Conservation (phyloP, 2,797 vertebrate species). For the Poeciliopsis turneri region DNA sequence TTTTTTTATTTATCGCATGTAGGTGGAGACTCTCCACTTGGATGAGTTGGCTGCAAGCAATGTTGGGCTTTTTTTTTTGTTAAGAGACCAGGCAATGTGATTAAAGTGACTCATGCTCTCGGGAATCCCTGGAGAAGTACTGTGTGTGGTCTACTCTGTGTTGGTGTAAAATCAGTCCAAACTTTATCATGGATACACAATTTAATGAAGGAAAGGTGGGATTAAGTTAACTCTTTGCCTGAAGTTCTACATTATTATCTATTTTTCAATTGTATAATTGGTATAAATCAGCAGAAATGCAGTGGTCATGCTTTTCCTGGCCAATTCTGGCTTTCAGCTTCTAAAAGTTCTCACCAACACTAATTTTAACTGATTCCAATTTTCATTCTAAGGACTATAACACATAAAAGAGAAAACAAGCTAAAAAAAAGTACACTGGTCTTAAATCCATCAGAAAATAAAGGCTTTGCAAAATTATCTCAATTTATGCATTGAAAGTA, state of each 20-base stretch:
- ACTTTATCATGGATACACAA: constrained; percentile 14
- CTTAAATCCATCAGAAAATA: background rate
- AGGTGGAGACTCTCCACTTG: constrained; percentile 43
- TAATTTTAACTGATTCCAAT: background rate
- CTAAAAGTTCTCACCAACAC: background rate
- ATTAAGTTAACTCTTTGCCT: constrained; percentile 2
- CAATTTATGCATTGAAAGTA: background rate
- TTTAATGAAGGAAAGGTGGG: background rate
- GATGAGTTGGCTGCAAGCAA: constrained; percentile 41
- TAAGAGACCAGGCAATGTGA: constrained; percentile 37
- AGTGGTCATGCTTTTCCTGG: background rate
- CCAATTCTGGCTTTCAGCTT: background rate
- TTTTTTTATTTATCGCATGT: constrained; percentile 28
- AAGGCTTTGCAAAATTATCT: background rate
- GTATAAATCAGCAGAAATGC: background rate
- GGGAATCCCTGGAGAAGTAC: constrained; percentile 40
- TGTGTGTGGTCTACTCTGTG: constrained; percentile 20
- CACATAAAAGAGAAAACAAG: background rate
- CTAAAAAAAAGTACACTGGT: background rate
- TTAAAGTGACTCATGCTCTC: constrained; percentile 46
- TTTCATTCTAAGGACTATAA: background rate
- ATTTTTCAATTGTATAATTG: background rate
- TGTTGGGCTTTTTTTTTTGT: constrained; percentile 20
- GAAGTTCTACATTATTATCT: background rate
- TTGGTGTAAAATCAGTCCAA: constrained; percentile 26